These are phyloP conservation scores for Augochlora pura DNA, from an alignment of 1,140 invertebrate species.

Conservation along the genomic window DNA sequence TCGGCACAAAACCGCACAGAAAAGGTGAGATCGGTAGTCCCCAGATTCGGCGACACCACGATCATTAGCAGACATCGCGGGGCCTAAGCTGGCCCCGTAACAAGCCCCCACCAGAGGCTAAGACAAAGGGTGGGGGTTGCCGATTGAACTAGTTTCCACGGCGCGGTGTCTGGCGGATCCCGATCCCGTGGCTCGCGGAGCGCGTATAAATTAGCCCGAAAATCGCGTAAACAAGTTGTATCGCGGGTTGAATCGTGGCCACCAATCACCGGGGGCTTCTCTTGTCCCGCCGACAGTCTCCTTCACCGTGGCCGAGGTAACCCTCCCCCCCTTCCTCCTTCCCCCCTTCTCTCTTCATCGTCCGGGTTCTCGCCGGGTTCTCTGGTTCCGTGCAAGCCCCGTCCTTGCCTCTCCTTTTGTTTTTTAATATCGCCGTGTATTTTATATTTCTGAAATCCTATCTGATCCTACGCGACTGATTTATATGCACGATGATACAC, in stretches of 20 bases:
- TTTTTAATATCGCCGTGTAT: constrained; percentile 74
- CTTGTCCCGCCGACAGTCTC: constrained; percentile 49
- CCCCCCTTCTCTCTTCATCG: neutral
- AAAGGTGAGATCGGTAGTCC: no score
- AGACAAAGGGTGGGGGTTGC: no score
- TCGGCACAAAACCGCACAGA: no score
- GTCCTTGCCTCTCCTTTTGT: constrained; percentile 58
- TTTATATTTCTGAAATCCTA: constrained; percentile 80
- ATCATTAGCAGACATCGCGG: neutral
- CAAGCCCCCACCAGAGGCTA: neutral
- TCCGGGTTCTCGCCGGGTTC: neutral
- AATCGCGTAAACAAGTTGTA: constrained; percentile 62
- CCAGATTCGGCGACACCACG: neutral
- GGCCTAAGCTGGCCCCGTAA: neutral
- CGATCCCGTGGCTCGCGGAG: constrained; percentile 23
- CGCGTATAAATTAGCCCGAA: constrained; percentile 62
- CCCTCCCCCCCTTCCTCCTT: neutral
- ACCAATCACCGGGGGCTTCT: constrained; percentile 55
- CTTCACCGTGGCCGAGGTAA: constrained; percentile 16
- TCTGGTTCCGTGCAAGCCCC: constrained; percentile 16
- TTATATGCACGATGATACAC: constrained; percentile 80
- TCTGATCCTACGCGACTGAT: constrained; percentile 78
- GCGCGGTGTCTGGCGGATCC: neutral
- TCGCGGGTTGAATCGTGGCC: constrained; percentile 53
- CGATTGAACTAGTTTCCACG: constrained; percentile 33